Percentiles rank a stretch among this genome's conserved stretches.
phyloP scores from a whole-genome alignment of 2,888 invertebrate species.

The Eueremaeus valkanovi region DNA sequence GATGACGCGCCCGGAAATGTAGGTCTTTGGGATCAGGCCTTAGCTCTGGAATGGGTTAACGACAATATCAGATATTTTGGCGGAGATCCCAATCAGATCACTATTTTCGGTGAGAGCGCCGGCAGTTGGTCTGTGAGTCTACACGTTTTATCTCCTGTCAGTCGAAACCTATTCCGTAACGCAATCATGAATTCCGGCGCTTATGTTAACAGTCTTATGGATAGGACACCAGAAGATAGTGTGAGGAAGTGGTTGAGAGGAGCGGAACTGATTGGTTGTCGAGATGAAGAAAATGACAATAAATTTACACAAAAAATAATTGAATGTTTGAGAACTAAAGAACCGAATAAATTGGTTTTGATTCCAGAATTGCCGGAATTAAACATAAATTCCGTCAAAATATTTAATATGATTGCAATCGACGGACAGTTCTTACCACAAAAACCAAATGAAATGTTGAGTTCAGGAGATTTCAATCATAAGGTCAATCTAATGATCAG shows the following conservation, averaged over 20 bases:
- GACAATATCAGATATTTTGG: constrained; percentile 38
- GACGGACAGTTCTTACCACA: constrained; percentile 19
- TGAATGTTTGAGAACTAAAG: background rate
- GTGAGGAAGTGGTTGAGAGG: constrained; percentile 28
- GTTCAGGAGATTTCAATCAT: constrained; percentile 7
- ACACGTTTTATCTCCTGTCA: constrained; percentile 19
- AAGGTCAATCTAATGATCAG: constrained; percentile 26
- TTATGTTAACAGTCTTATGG: background rate
- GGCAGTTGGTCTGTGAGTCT: constrained; percentile 33
- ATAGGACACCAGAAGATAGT: constrained; percentile 21
- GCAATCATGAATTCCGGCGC: constrained; percentile 32
- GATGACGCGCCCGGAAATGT: constrained; percentile 35
- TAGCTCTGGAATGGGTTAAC: constrained; percentile 37
- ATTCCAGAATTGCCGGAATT: background rate
- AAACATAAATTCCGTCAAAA: background rate
- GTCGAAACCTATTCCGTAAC: constrained; percentile 15
- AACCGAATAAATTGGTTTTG: background rate
- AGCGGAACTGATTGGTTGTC: constrained; percentile 43
- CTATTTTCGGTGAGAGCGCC: constrained; percentile 31
- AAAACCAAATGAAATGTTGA: background rate
- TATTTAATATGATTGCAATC: background rate
- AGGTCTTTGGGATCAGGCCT: constrained; percentile 34
- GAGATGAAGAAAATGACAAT: constrained; percentile 39
- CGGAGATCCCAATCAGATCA: constrained; percentile 32
- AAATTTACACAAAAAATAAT: background rate